Evolutionary conservation across 2,113 vertebrate species (phyloP), one percentile per base, ranked within the genome.

Genomic region (Pholis gunnellus): DNA sequence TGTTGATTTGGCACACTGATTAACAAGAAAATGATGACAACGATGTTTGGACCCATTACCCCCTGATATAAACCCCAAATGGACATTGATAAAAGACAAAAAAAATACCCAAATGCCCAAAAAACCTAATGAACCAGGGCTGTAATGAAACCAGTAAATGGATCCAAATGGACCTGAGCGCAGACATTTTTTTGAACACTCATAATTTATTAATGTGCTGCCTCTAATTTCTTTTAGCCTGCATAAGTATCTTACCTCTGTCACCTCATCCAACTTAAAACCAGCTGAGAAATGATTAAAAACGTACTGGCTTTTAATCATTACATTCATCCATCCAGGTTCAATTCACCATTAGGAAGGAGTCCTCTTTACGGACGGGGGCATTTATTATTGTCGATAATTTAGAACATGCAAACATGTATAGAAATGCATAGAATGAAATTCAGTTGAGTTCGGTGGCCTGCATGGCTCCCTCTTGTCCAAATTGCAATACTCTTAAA

Each of bases 261-360:
- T 27, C 34, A 36, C 54, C 56, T 46, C 59, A 48, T 50, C 44
- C 36, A 60, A 48, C 29, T 38, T 59, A 3, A 15, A 44, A 81
- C 14, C 80, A 65, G 34, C 31, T 22, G 34, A 68, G n/a, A 80
- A 72, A 77, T 66, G 60, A 83, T 67, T 67, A 46, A 54, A 25
- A 67, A 0, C 29, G 25, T 56, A 72, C n/a, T 72, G 70, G 38
- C 22, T 70, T 44, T 14, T 9, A 46, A 76, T 50, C 44, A 57
- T 22, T 8, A 50, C 4, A 50, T 34, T 36, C 10, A 63, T 52
- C 56, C 36, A 27, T 56, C 46, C 52, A 6, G 6, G n/a, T 75
- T 74, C 9, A 27, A 6, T 63, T 42, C 8, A 31, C 31, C 34
- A 14, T 40, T 20, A 15, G 10, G 11, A 42, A 27, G 9, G 15